A percentile compares a stretch with the other conserved stretches of the same genome.
phyloP scores from a whole-genome alignment of 2,113 vertebrate species.

The Eleginops maclovinus region DNA sequence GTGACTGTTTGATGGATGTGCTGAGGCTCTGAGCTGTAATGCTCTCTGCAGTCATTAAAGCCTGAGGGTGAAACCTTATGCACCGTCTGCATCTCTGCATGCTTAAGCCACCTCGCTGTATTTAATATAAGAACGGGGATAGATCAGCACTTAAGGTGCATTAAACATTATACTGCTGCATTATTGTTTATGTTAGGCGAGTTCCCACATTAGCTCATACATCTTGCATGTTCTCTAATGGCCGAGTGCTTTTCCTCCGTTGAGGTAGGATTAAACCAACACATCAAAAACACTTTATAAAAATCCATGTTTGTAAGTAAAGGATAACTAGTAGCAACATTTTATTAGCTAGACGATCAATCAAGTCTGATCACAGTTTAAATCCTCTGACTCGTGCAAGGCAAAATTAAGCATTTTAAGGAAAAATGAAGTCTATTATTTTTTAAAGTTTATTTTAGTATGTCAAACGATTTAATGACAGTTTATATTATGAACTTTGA shows the following conservation, averaged over 20 bases:
- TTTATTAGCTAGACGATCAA: not conserved
- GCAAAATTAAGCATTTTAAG: not conserved
- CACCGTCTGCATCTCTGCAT: constrained; percentile 47
- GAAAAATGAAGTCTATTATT: not conserved
- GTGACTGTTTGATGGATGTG: constrained; percentile 35
- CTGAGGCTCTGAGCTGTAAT: constrained; percentile 46
- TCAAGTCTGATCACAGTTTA: not conserved
- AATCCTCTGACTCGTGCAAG: not conserved
- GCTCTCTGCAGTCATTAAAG: constrained; percentile 59
- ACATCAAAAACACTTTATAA: not conserved
- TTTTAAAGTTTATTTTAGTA: not conserved
- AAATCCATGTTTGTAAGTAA: not conserved
- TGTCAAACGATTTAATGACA: not conserved
- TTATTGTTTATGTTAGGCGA: constrained; percentile 45
- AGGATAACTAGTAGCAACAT: not conserved
- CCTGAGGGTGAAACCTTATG: constrained; percentile 40
- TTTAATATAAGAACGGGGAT: constrained; percentile 62
- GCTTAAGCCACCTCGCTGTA: constrained; percentile 58
- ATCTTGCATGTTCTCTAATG: constrained; percentile 53
- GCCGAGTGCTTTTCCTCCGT: constrained; percentile 19
- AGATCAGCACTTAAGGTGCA: constrained; percentile 74
- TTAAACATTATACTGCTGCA: constrained; percentile 62
- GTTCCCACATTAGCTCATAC: constrained; percentile 43
- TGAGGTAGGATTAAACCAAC: not conserved
- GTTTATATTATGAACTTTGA: no score